Base-by-base conservation (phyloP, 2,113 vertebrate genomes). In the Excalfactoria chinensis region DNA sequence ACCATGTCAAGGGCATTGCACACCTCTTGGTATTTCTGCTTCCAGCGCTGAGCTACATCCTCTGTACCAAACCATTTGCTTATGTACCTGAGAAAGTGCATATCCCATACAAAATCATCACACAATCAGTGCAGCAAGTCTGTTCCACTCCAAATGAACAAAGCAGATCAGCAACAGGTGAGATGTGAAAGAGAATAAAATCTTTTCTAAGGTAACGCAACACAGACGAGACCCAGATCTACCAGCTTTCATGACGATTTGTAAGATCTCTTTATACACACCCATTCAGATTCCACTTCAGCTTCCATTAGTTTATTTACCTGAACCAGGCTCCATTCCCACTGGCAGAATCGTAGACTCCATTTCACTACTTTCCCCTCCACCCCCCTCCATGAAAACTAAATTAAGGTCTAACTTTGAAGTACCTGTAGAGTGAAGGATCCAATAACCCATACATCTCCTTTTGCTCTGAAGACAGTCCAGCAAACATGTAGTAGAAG, bases 401-500 rank as follows among this genome's bases (percentile, higher is more conserved):
- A 62, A 82, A 67, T 11, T 6, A 74, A 14, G 19, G 13, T 69
- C 44, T 93, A 46, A 30, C 43, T 80, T 66, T 55, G 32, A 90
- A 22, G 1, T 94, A 98, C 98, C 98, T 98, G 96, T 98, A 98
- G 41, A 96, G 90, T 8, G 95, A 96, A 13, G 98, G 97, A 51
- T 98, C 96, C 85, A 98, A 41, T 5, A 98, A 95, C 3, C 98
- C 98, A 48, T 98, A 98, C 21, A 98, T 90, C 59, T 98, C 97
- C 75, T 97, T 98, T 79, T 98, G 95, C 56, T 97, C 95, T 5
- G 67, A 43, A 30, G 97, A 97, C 6, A 97, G 97, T 30, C 98
- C 98, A 70, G 97, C 97, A 88, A 98, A 94, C 97, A 98, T 98
- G 84, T 97, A 98, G 96, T 98, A 98, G 96, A 98, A 98, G 77